Evolutionary conservation across 2,113 vertebrate genomes (phyloP).

Genomic region (Tonatia bakeri): DNA sequence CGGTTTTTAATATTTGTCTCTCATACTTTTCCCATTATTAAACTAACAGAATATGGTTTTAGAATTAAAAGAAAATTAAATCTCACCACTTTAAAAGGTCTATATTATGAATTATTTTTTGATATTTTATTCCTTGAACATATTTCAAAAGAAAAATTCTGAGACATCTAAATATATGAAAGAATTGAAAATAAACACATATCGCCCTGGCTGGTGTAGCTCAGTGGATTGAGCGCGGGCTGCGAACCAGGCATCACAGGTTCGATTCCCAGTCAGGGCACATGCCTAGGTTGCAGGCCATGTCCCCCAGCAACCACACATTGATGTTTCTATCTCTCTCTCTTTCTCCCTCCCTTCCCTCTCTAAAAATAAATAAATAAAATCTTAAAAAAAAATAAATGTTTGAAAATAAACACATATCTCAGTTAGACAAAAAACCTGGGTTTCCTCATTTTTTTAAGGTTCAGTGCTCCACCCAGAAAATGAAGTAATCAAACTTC

Average conservation of each 20-base stretch:
- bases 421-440: slow-evolving; percentile 33
- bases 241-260: too few relatives aligned
- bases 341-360: too few relatives aligned
- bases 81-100: background rate
- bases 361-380: too few relatives aligned
- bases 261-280: too few relatives aligned
- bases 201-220: too few relatives aligned
- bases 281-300: too few relatives aligned
- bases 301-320: too few relatives aligned
- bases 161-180: background rate
- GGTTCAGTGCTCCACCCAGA: slow-evolving; percentile 6
- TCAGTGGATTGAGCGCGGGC: too few relatives aligned
- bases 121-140: background rate
- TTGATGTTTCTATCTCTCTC: too few relatives aligned
- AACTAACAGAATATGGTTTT: slow-evolving; percentile 21
- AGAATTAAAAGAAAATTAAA: slow-evolving; percentile 4
- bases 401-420: background rate
- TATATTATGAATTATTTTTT: background rate
- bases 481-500: background rate
- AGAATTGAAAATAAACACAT: background rate
- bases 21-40: background rate
- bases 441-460: background rate
- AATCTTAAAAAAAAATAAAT: too few relatives aligned
- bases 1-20: background rate
- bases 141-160: background rate